A percentile compares a stretch with the other conserved stretches of the same genome.
Conservation (phyloP, 2,113 vertebrate species). For the Vombatus ursinus region DNA sequence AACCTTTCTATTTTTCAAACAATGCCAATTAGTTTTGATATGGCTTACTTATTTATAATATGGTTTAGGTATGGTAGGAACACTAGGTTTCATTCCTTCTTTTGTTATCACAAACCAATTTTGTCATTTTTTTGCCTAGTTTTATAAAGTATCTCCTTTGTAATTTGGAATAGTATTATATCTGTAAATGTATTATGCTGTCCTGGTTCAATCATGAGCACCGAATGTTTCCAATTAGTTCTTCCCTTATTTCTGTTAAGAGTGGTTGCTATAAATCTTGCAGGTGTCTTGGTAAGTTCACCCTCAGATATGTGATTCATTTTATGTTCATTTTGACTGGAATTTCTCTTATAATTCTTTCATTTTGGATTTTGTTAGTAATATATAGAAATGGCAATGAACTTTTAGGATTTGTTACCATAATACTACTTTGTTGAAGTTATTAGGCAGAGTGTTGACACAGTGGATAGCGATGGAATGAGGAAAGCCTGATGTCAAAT, state of each 20-base stretch:
- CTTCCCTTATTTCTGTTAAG: neutral
- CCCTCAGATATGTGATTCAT: neutral
- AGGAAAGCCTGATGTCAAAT: neutral
- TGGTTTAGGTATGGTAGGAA: neutral
- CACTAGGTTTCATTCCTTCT: neutral
- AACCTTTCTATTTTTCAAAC: too few species aligned
- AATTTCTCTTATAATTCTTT: neutral
- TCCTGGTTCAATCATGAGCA: neutral
- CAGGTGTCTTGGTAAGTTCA: neutral
- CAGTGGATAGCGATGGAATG: neutral
- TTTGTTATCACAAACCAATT: neutral
- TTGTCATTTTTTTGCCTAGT: neutral
- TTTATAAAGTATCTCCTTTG: neutral
- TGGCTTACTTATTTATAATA: neutral
- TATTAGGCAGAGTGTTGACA: neutral
- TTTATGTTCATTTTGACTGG: neutral
- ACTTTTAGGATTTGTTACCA: neutral
- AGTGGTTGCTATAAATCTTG: too few species aligned
- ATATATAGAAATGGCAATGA: neutral
- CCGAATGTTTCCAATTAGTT: neutral
- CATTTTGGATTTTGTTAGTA: neutral
- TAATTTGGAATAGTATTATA: neutral
- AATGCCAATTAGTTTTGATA: too few species aligned
- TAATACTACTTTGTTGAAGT: too few species aligned
- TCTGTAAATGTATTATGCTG: neutral